Base-by-base conservation (phyloP, 2,113 vertebrate species). In the Glaucomys volans region DNA sequence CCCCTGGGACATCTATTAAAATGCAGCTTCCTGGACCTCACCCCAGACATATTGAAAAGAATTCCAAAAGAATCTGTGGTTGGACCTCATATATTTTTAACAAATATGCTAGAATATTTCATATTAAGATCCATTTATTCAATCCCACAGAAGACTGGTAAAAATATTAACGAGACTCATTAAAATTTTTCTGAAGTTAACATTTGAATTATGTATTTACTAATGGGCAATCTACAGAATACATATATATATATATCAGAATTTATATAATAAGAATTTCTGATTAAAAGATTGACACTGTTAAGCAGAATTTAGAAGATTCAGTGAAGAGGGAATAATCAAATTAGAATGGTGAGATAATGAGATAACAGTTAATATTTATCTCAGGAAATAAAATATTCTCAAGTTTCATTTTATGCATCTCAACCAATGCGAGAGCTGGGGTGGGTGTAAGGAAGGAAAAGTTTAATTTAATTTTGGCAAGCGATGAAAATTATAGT, bases 321-420 rank as follows among this genome's bases (percentile, higher is more conserved):
- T 94, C 12, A 37, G 12, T 69, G 40, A 96, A 82, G 37, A 76
- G 50, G 47, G n/a, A 79, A 76, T 92, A 44, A 50, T 8, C 13
- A 66, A 66, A 84, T 42, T 90, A 28, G 16, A 75, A 83, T 89
- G 9, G 8, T 17, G 8, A 80, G 11, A 4, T 52, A 69, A 44
- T 77, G 2, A 12, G 13, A 50, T 50, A 9, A 24, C 20, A 7
- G 54, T 42, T 83, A 83, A 87, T 37, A 91, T 81, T 90, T 64
- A 94, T 26, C 35, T 96, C 71, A 87, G 85, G 81, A 85, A 81
- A 44, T 67, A 84, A 71, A 83, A 87, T 40, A 59, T 20, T 40
- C 47, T 50, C 18, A 64, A 20, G 4, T 79, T 96, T 77, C 9
- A 9, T 16, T 66, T 72, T 72, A 9, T 47, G 4, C 12, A 18